phyloP scores from a whole-genome alignment of 1,140 invertebrate genomes.

The Dreissena polymorpha region DNA sequence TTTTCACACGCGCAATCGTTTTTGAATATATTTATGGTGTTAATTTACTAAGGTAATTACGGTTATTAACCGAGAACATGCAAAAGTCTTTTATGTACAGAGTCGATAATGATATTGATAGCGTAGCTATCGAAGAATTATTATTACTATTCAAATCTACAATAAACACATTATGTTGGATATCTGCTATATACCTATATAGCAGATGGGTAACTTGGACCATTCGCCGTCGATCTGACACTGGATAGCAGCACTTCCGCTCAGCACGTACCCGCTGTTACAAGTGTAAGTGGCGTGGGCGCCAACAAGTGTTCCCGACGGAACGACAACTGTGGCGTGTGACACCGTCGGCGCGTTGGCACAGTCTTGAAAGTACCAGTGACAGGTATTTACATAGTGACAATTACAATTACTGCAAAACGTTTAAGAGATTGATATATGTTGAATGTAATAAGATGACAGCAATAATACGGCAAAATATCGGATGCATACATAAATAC shows the following conservation, averaged over 20 bases:
- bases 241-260: slow-evolving; percentile 6
- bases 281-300: slow-evolving; percentile 32
- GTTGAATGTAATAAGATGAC: too few relatives aligned
- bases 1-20: too few relatives aligned
- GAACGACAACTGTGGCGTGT: not conserved
- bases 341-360: slow-evolving; percentile 16
- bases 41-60: not conserved
- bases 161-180: not conserved
- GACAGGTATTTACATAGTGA: too few relatives aligned
- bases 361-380: slow-evolving; percentile 17
- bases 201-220: slow-evolving; percentile 33
- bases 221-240: slow-evolving; percentile 15
- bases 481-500: too few relatives aligned
- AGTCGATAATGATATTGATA: not conserved
- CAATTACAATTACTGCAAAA: too few relatives aligned
- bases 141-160: not conserved
- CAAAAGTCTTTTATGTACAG: not conserved
- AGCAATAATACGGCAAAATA: too few relatives aligned
- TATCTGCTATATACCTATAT: slow-evolving; percentile 1
- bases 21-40: not conserved
- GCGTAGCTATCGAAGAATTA: not conserved
- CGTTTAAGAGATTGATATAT: too few relatives aligned
- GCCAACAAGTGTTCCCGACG: slow-evolving; percentile 21
- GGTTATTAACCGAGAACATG: not conserved
- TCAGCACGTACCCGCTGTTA: slow-evolving; percentile 23